Conservation (phyloP, 2,888 invertebrate species). For the Rhagonycha lutea region DNA sequence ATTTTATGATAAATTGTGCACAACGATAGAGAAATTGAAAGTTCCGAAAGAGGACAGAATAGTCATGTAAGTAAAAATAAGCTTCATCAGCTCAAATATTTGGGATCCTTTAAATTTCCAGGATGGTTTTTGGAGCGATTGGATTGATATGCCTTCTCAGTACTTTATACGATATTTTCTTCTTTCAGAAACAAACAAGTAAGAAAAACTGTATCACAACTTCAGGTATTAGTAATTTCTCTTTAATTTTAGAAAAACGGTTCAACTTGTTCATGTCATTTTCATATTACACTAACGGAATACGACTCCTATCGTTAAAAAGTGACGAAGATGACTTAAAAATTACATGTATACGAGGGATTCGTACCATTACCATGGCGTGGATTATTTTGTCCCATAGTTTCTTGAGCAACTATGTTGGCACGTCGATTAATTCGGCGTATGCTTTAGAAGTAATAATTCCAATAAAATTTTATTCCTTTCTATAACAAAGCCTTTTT, state of each 20-base stretch:
- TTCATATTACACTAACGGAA: conserved; percentile 53
- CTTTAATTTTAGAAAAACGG: conserved; percentile 4
- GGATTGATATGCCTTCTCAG: conserved; percentile 9
- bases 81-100: background rate
- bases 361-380: conserved; percentile 53
- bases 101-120: background rate
- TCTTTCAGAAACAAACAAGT: conserved; percentile 22
- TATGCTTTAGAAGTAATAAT: conserved; percentile 24
- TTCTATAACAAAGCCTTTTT: background rate
- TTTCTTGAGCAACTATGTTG: conserved; percentile 34
- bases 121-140: conserved; percentile 2
- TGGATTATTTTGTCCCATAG: conserved; percentile 56
- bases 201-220: background rate
- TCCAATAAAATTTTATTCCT: background rate
- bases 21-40: background rate
- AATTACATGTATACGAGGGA: conserved; percentile 51
- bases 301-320: conserved; percentile 49
- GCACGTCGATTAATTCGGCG: conserved; percentile 19
- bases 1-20: conserved; percentile 6
- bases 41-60: background rate
- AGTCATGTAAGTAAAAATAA: conserved; percentile 1
- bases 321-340: conserved; percentile 41
- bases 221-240: background rate
- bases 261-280: conserved; percentile 37
- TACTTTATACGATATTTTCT: conserved; percentile 27